Conservation (phyloP, 1,140 invertebrate genomes). For the Piezodorus guildinii region DNA sequence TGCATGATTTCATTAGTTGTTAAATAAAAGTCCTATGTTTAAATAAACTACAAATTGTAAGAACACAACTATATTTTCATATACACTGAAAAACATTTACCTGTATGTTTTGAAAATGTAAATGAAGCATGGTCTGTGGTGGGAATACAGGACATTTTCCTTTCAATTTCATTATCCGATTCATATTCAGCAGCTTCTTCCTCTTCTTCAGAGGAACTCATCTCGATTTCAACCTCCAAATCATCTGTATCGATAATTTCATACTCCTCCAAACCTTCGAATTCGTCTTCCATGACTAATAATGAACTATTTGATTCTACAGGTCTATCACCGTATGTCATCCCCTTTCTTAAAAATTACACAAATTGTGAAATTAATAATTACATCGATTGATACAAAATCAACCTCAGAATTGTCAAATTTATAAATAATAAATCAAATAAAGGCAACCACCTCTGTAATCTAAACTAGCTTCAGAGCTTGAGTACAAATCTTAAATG, state of each 20-base stretch:
- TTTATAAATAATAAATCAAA: too few species aligned
- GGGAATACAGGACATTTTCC: conserved; percentile 7
- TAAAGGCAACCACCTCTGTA: too few species aligned
- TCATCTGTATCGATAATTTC: not conserved
- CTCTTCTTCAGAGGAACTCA: not conserved
- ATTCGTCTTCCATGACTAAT: conserved; percentile 7
- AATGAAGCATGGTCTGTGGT: conserved; percentile 1
- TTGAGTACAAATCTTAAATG: too few species aligned
- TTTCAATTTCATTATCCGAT: not conserved
- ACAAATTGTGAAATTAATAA: too few species aligned
- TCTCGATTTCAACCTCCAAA: not conserved
- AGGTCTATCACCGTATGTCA: conserved; percentile 6
- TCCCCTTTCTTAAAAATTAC: not conserved
- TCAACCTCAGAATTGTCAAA: too few species aligned
- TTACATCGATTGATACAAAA: too few species aligned
- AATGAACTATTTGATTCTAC: not conserved
- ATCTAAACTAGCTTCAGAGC: too few species aligned
- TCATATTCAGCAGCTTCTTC: not conserved
- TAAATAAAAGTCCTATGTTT: too few species aligned
- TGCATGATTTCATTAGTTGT: too few species aligned
- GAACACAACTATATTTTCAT: too few species aligned
- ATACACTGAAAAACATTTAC: not conserved
- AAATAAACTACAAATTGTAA: too few species aligned
- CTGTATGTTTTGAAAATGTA: not conserved
- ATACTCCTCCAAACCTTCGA: not conserved